Conservation (phyloP, 2,797 vertebrate genomes). For the Microcaecilia unicolor region DNA sequence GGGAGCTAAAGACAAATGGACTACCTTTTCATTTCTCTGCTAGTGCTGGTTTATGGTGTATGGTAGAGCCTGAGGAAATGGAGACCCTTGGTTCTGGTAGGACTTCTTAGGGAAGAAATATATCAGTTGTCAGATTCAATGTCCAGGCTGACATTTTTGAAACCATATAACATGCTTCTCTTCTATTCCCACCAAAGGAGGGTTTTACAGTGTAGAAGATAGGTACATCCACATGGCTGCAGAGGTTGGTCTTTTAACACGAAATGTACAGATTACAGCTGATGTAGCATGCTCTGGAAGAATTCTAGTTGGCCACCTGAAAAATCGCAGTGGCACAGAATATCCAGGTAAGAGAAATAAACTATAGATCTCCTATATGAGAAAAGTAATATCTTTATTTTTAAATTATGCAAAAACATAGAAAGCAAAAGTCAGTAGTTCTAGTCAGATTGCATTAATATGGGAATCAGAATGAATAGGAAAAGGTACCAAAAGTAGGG, state of each 20-base stretch:
- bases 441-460: too few relatives aligned
- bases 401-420: too few relatives aligned
- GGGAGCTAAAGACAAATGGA: constrained; percentile 35
- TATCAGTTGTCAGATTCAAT: constrained; percentile 19
- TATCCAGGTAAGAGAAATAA: constrained; percentile 48
- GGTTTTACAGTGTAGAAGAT: constrained; percentile 19
- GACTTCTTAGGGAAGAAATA: constrained; percentile 13
- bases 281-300: constrained; percentile 40
- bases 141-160: constrained; percentile 21
- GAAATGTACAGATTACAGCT: constrained; percentile 42
- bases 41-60: constrained; percentile 2
- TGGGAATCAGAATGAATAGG: too few relatives aligned
- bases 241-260: constrained; percentile 49
- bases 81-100: constrained; percentile 32
- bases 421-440: too few relatives aligned
- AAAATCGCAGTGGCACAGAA: constrained; percentile 8
- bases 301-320: constrained; percentile 38
- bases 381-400: too few relatives aligned
- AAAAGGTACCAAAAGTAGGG: too few relatives aligned
- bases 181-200: constrained; percentile 32
- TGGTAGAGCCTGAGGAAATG: constrained; percentile 37
- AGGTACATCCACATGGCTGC: constrained; percentile 30
- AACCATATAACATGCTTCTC: constrained; percentile 19
- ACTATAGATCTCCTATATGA: too few relatives aligned
- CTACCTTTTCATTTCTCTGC: constrained; percentile 30